Evolutionary conservation across 2,113 vertebrate species (phyloP).

Genomic region (Xenotilapia leptura): DNA sequence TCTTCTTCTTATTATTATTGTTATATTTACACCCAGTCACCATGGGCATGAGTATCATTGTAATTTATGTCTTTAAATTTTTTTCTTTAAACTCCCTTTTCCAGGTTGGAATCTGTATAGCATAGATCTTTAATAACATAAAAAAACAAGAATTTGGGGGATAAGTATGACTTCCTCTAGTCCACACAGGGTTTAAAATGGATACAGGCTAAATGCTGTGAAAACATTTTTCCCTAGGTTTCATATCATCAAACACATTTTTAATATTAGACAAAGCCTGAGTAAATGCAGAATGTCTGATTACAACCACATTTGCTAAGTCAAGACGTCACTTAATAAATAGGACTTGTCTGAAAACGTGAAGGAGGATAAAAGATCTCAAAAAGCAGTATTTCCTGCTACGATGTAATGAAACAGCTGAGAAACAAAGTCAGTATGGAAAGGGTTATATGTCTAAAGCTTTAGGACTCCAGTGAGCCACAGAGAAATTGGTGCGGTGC

Average conservation of each 20-base stretch:
- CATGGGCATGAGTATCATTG: not conserved
- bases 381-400: not conserved
- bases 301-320: not conserved
- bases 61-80: not conserved
- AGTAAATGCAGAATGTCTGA: not conserved
- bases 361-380: not conserved
- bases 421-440: not conserved
- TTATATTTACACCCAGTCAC: not conserved
- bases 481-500: not conserved
- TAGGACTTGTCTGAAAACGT: not conserved
- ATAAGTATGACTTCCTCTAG: not conserved
- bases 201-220: not conserved
- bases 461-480: not conserved
- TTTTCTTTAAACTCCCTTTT: not conserved
- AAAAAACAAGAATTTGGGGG: not conserved
- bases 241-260: not conserved
- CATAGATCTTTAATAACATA: not conserved
- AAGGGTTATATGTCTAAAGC: not conserved
- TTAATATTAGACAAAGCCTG: not conserved
- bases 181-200: not conserved
- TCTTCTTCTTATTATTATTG: accelerated
- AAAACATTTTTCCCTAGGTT: not conserved
- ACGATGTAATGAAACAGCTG: not conserved
- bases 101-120: not conserved
- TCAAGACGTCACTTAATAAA: not conserved